Evolutionary conservation across 2,888 invertebrate genomes (phyloP).

Genomic region (Hermaeophaga mercurialis): DNA sequence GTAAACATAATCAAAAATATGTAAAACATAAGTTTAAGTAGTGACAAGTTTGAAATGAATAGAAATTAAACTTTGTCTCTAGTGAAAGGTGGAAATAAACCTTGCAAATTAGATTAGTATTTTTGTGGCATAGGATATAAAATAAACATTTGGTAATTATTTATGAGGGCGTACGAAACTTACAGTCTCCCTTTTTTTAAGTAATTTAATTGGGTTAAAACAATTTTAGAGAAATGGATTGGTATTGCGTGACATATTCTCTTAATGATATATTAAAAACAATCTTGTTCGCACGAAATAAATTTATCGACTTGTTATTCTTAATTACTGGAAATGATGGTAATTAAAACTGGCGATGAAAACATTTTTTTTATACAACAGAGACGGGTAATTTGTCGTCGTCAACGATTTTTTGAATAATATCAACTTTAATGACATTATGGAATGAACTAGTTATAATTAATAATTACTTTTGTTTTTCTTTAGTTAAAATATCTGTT

Average conservation of each 20-base stretch:
- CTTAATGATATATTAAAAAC: not conserved
- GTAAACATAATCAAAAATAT: no score
- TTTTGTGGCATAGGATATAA: no score
- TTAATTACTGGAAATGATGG: constrained; percentile 1
- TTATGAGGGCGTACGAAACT: no score
- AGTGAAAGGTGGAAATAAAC: no score
- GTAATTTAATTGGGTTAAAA: no score
- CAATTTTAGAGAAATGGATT: no score
- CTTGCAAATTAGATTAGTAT: no score
- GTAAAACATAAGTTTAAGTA: no score
- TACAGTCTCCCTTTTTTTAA: no score
- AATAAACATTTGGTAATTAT: no score
- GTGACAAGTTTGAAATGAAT: no score
- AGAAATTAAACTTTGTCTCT: no score
- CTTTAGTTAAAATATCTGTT: not conserved
- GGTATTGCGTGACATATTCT: not conserved
- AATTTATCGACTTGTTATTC: not conserved
- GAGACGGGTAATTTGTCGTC: constrained; percentile 1
- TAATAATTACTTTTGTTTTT: not conserved
- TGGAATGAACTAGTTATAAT: not conserved
- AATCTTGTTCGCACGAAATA: not conserved
- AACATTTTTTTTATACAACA: not conserved
- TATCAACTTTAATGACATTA: not conserved
- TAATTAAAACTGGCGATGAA: constrained; percentile 1
- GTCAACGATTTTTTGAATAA: not conserved